Conservation (phyloP, 2,888 invertebrate species). For the Ypsolopha scabrella region DNA sequence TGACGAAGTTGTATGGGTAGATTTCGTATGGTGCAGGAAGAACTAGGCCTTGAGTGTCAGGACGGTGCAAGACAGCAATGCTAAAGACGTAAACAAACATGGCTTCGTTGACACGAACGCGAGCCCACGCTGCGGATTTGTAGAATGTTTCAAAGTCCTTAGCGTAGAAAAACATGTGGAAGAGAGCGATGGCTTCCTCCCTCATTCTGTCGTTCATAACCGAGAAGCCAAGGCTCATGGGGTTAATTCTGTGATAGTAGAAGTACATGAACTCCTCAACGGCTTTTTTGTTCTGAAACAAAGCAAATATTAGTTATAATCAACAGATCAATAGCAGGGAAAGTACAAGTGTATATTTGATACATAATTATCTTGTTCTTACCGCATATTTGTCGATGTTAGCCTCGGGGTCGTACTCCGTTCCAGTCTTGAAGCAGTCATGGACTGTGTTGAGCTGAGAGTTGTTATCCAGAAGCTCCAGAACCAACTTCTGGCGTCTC, state of each 20-base stretch:
- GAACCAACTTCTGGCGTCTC: slow-evolving; percentile 28
- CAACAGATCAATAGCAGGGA: neutral
- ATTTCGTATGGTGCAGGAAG: slow-evolving; percentile 78
- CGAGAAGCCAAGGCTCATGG: slow-evolving; percentile 61
- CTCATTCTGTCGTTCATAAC: slow-evolving; percentile 52
- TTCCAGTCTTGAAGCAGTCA: slow-evolving; percentile 17
- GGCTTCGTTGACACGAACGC: slow-evolving; percentile 71
- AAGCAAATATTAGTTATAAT: neutral
- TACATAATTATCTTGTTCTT: neutral
- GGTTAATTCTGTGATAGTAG: slow-evolving; percentile 54
- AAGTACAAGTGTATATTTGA: neutral
- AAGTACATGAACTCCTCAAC: slow-evolving; percentile 49
- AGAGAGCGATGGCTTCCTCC: slow-evolving; percentile 63
- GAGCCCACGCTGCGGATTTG: slow-evolving; percentile 67
- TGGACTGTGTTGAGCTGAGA: slow-evolving; percentile 19
- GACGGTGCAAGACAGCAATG: slow-evolving; percentile 70
- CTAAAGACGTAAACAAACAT: slow-evolving; percentile 73
- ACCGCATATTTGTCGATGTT: slow-evolving; percentile 17
- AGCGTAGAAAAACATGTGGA: slow-evolving; percentile 69
- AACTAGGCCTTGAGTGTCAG: slow-evolving; percentile 67
- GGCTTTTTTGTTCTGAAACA: slow-evolving; percentile 41
- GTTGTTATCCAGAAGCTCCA: slow-evolving; percentile 32
- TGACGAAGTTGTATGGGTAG: slow-evolving; percentile 74
- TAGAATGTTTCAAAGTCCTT: slow-evolving; percentile 73
- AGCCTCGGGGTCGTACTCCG: slow-evolving; percentile 17